phyloP scores from a whole-genome alignment of 1,140 invertebrate species.

The Sminthurides bifidus region DNA sequence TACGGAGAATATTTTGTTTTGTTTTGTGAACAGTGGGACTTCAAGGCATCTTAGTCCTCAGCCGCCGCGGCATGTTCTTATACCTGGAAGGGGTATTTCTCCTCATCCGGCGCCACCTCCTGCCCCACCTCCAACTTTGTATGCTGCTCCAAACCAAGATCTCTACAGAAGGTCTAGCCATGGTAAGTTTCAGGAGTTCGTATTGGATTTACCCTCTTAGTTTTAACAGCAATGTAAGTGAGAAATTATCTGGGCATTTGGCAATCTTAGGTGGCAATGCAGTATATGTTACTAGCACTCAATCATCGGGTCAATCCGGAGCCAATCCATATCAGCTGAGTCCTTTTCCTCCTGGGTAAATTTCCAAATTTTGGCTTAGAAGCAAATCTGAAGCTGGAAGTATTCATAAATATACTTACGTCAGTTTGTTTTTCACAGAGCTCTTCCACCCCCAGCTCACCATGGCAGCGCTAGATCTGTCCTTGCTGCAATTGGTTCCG shows the following conservation, averaged over 20 bases:
- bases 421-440: constrained; percentile 48
- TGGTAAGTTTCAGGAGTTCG: constrained; percentile 32
- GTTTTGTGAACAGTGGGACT: constrained; percentile 31
- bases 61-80: constrained; percentile 34
- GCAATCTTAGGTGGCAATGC: constrained; percentile 20
- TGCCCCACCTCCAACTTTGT: constrained; percentile 45
- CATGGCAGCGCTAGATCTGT: constrained; percentile 68
- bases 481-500: constrained; percentile 46
- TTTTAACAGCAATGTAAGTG: not conserved
- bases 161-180: constrained; percentile 43
- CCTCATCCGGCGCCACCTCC: constrained; percentile 40
- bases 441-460: constrained; percentile 69
- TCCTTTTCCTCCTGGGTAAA: constrained; percentile 34
- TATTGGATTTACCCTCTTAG: not conserved
- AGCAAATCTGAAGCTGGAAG: not conserved
- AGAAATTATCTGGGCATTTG: not conserved
- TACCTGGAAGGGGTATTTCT: constrained; percentile 35
- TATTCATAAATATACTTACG: constrained; percentile 4
- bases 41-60: constrained; percentile 41
- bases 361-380: not conserved
- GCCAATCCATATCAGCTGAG: constrained; percentile 31
- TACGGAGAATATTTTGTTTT: not conserved
- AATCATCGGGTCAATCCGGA: constrained; percentile 17
- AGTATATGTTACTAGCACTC: constrained; percentile 29
- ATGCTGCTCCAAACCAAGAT: constrained; percentile 47